A percentile compares a stretch with the other conserved stretches of the same genome.
phyloP scores from a whole-genome alignment of 2,113 vertebrate species.

The Synodontis membranacea region DNA sequence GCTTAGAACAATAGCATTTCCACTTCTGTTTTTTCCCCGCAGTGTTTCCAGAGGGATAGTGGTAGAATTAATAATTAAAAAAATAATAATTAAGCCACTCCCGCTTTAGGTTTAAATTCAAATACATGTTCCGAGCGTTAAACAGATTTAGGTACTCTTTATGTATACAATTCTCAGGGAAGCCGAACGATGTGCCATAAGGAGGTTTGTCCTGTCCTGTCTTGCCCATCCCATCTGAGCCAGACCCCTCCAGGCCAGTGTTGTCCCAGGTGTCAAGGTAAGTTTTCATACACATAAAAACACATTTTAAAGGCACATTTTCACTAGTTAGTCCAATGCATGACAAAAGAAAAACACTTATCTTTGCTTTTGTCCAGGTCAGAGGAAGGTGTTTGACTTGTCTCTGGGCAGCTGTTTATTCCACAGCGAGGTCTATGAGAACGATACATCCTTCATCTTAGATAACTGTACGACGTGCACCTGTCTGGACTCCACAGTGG shows the following conservation, averaged over 20 bases:
- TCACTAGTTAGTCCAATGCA: background rate
- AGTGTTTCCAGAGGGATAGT: background rate
- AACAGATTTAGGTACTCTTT: background rate
- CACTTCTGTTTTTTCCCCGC: background rate
- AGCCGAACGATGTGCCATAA: conserved; percentile 86
- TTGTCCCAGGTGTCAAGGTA: conserved; percentile 92
- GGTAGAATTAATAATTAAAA: background rate
- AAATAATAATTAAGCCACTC: background rate
- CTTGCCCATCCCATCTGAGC: conserved; percentile 91
- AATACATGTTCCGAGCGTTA: background rate
- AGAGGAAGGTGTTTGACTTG: conserved; percentile 97
- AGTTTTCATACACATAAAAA: conserved; percentile 51
- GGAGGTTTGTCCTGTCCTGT: conserved; percentile 93
- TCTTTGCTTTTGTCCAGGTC: conserved; percentile 73
- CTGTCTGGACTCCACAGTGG: conserved; percentile 93
- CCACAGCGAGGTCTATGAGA: conserved; percentile 92
- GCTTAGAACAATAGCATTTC: too few species aligned
- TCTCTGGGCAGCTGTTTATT: conserved; percentile 93
- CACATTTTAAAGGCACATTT: background rate
- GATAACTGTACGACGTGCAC: conserved; percentile 91
- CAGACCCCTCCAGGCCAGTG: conserved; percentile 87
- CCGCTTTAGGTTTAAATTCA: background rate
- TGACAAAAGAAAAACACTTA: background rate
- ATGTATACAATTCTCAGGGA: conserved; percentile 73
- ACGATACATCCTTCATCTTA: conserved; percentile 82